These are phyloP conservation scores for Aculops lycopersici DNA, from an alignment of 1,140 invertebrate genomes.

Conservation along the genomic window DNA sequence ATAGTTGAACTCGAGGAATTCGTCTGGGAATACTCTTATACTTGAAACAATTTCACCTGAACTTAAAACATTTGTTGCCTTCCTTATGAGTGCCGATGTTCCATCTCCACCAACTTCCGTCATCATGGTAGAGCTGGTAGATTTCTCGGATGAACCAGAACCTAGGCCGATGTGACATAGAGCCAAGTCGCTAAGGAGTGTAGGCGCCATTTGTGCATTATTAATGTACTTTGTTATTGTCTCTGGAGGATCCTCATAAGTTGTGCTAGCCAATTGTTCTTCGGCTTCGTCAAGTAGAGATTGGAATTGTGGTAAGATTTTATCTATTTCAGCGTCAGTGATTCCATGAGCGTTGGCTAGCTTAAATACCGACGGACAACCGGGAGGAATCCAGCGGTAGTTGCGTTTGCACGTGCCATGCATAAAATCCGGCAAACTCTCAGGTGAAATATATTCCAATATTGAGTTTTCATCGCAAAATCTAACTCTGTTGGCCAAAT, in stretches of 20 bases:
- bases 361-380: background rate
- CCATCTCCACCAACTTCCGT: background rate
- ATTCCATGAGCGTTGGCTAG: background rate
- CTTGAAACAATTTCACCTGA: background rate
- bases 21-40: background rate
- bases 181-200: background rate
- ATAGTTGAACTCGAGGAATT: background rate
- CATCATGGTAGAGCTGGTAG: too few relatives aligned
- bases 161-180: too few relatives aligned
- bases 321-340: background rate
- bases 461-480: constrained; percentile 3
- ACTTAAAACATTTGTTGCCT: background rate
- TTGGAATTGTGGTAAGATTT: constrained; percentile 3
- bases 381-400: constrained; percentile 6
- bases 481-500: background rate
- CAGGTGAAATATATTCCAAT: background rate
- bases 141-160: too few relatives aligned
- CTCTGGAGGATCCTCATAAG: background rate
- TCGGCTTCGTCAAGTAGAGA: constrained; percentile 2
- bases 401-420: constrained; percentile 2
- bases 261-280: background rate
- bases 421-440: constrained; percentile 6
- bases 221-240: background rate
- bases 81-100: background rate
- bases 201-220: background rate